Conservation (phyloP, 2,797 vertebrate species). For the Diplodus sargus region DNA sequence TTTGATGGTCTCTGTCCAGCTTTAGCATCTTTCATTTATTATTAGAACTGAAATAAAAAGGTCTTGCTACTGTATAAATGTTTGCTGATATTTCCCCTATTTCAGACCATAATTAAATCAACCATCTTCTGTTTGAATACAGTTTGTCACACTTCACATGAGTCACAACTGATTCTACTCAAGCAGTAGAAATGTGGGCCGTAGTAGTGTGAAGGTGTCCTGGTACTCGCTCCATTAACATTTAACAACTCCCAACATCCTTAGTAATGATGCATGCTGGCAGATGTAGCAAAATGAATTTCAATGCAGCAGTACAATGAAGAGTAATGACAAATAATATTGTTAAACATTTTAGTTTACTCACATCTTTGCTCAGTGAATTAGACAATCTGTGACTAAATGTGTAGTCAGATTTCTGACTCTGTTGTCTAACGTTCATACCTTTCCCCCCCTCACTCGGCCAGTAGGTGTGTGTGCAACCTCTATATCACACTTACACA, state of each 20-base stretch:
- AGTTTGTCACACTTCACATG: not conserved
- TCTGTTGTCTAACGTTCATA: not conserved
- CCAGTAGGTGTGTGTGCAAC: not conserved
- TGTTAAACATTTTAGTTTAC: not conserved
- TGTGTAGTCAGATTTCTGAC: not conserved
- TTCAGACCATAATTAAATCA: not conserved
- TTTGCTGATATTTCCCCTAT: not conserved
- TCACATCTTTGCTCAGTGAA: not conserved
- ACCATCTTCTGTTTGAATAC: not conserved
- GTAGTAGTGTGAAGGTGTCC: not conserved
- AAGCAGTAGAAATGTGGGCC: not conserved
- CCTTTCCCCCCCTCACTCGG: not conserved
- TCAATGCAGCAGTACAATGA: not conserved
- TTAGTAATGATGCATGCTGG: not conserved
- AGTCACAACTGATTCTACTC: constrained; percentile 1
- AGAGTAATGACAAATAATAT: not conserved
- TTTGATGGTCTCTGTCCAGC: not conserved
- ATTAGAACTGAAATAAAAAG: not conserved
- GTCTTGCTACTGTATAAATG: not conserved
- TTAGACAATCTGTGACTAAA: not conserved
- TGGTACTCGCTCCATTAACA: constrained; percentile 30
- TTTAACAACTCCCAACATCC: constrained; percentile 20
- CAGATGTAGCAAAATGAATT: constrained; percentile 1
- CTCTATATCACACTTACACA: constrained; percentile 1
- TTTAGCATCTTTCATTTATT: not conserved